Conservation (phyloP, 2,888 invertebrate species). For the Ametastegia equiseti region DNA sequence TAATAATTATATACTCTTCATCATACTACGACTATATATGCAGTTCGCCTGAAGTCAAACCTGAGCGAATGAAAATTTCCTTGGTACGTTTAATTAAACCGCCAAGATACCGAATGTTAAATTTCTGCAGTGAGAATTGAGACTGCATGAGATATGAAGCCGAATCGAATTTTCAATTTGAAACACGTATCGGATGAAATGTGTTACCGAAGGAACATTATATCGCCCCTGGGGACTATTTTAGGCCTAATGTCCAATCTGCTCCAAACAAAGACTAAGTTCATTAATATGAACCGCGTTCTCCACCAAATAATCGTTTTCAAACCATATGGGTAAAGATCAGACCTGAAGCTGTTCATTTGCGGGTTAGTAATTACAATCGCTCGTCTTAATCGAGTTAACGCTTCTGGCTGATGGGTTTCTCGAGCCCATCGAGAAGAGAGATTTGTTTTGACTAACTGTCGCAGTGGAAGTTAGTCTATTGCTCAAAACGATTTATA, state of each 20-base stretch:
- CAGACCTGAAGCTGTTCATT: not conserved
- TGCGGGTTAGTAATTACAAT: conserved; percentile 2
- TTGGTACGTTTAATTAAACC: not conserved
- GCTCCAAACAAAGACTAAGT: conserved; percentile 8
- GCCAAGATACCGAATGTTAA: not conserved
- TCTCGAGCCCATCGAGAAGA: not conserved
- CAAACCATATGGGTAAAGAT: not conserved
- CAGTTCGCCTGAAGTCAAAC: not conserved
- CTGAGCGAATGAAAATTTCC: not conserved
- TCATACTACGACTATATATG: not conserved
- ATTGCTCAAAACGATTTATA: too few species aligned
- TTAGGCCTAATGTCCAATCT: too few species aligned
- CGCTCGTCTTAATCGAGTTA: conserved; percentile 11
- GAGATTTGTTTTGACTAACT: not conserved
- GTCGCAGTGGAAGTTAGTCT: not conserved
- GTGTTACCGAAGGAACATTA: not conserved
- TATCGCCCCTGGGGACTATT: not conserved
- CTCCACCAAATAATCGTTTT: not conserved
- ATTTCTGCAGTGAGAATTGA: not conserved
- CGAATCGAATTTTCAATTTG: not conserved
- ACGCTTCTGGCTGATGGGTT: conserved; percentile 15
- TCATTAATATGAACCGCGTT: not conserved
- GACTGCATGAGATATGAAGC: not conserved
- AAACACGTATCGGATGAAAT: too few species aligned
- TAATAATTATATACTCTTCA: conserved; percentile 67